A percentile compares a stretch with the other conserved stretches of the same genome.
These are phyloP conservation scores for Platycnemis pennipes DNA, from an alignment of 2,888 invertebrate species.

Conservation along the genomic window DNA sequence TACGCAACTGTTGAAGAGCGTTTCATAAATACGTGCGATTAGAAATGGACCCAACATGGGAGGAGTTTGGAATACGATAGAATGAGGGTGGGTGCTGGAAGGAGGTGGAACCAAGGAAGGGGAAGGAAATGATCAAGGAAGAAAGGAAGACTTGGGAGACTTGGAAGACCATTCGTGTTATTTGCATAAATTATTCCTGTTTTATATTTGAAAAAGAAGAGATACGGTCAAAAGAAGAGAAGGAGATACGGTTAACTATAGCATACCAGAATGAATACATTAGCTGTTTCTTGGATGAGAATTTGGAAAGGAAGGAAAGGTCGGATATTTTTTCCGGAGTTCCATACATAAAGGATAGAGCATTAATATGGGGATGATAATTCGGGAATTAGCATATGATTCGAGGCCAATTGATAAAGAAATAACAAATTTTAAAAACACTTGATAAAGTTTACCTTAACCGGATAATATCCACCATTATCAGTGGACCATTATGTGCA, in stretches of 20 bases:
- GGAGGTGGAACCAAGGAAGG: background rate
- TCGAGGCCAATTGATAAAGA: background rate
- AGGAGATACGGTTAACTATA: background rate
- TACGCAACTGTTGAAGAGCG: background rate
- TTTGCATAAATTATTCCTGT: constrained; percentile 14
- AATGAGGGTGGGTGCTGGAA: background rate
- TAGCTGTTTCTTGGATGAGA: constrained; percentile 27
- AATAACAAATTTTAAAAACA: background rate
- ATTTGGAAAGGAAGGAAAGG: background rate
- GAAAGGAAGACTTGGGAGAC: background rate
- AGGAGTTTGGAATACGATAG: too few species aligned
- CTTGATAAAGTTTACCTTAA: background rate
- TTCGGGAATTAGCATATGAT: background rate
- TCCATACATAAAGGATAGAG: background rate
- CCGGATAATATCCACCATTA: background rate
- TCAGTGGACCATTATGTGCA: background rate
- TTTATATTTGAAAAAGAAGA: constrained; percentile 8
- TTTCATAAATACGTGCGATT: background rate
- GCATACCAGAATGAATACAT: background rate
- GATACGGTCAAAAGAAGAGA: too few species aligned
- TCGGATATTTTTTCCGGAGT: background rate
- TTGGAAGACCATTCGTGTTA: background rate
- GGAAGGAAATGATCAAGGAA: too few species aligned
- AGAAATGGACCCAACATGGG: too few species aligned
- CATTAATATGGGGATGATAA: background rate